These are phyloP conservation scores for Cichlasoma orientale DNA, from an alignment of 2,797 vertebrate species.

Conservation along the genomic window DNA sequence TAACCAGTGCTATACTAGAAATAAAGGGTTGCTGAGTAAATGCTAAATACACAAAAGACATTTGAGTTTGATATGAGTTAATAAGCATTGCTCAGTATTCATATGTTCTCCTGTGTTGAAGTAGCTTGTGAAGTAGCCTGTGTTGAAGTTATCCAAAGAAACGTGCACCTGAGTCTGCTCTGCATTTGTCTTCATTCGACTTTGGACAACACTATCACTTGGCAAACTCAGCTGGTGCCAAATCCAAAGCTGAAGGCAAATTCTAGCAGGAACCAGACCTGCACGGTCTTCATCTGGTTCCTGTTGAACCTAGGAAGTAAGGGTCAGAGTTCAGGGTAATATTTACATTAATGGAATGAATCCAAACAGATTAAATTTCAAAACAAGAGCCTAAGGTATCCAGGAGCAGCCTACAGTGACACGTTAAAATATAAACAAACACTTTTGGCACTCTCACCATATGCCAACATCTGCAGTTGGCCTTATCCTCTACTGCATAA, in stretches of 20 bases:
- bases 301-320: conserved; percentile 76
- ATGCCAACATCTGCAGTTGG: conserved; percentile 51
- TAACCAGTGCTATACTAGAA: conserved; percentile 26
- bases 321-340: conserved; percentile 81
- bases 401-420: conserved; percentile 51
- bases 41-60: conserved; percentile 21
- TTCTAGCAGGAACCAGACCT: conserved; percentile 46
- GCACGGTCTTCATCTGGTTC: conserved; percentile 70
- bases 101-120: conserved; percentile 16
- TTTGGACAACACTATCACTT: conserved; percentile 13
- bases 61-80: conserved; percentile 23
- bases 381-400: conserved; percentile 70
- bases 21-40: conserved; percentile 40
- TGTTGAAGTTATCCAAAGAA: conserved; percentile 13
- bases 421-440: conserved; percentile 63
- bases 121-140: too few relatives aligned
- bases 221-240: conserved; percentile 44
- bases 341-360: conserved; percentile 78
- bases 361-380: conserved; percentile 78
- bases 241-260: conserved; percentile 33
- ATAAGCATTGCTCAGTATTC: conserved; percentile 27
- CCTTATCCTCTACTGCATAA: conserved; percentile 22
- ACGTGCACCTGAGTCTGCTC: conserved; percentile 12
- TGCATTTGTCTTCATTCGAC: conserved; percentile 26
- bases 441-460: conserved; percentile 50